phyloP scores from a whole-genome alignment of 2,113 vertebrate species.

The Rafetus swinhoei region DNA sequence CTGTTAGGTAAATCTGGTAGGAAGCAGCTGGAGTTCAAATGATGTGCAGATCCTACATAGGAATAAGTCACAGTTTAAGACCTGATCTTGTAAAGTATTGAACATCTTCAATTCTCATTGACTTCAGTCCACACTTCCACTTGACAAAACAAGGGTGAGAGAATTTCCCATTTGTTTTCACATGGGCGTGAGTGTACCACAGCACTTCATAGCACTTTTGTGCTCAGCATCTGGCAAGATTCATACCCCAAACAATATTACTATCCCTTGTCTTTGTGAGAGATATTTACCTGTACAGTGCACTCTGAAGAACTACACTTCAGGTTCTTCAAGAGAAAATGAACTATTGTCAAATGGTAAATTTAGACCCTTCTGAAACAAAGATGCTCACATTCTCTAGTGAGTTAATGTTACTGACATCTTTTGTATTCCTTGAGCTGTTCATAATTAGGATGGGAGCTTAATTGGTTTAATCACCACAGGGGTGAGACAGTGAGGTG shows the following conservation, averaged over 20 bases:
- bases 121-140: background rate
- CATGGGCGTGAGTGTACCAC: background rate
- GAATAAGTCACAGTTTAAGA: background rate
- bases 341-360: background rate
- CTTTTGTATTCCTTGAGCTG: background rate
- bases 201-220: background rate
- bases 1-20: background rate
- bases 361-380: background rate
- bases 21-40: background rate
- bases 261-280: background rate
- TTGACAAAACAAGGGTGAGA: background rate
- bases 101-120: background rate
- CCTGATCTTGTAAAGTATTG: background rate
- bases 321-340: background rate
- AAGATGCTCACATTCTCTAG: conserved; percentile 17
- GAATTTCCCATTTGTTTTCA: background rate
- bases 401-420: background rate
- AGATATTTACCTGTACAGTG: background rate
- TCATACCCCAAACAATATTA: background rate
- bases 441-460: background rate
- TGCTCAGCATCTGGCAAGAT: background rate
- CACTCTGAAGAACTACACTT: background rate
- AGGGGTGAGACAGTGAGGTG: background rate
- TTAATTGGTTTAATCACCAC: conserved; percentile 5
- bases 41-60: background rate